Evolutionary conservation across 2,113 vertebrate species (phyloP), one percentile per base, ranked within the genome.

Genomic region (Rhinichthys klamathensis): DNA sequence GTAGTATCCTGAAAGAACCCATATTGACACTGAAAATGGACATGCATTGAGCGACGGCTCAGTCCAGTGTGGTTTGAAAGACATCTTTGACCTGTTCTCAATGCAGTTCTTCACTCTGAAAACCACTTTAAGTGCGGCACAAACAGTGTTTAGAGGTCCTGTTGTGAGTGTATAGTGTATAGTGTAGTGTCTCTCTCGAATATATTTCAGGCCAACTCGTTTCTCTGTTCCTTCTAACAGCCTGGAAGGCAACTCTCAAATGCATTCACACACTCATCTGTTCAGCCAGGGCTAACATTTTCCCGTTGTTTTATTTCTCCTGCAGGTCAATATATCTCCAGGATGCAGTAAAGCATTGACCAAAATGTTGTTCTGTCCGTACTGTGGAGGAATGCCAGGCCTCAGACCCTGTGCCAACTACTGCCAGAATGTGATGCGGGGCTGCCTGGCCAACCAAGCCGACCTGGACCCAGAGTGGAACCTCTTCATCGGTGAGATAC

Each of bases 391-490:
- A 56, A 93, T 97, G 80, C 96, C 97, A 15, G 93, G 94, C 0
- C 95, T 99, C 89, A 97, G 96, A 90, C 96, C 98, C 69, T 99
- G 98, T 89, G 95, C 94, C 90, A 98, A 96, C 94, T 99, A 99
- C 94, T 99, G 98, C 89, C 96, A 98, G 90, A 99, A 99, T 23
- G 97, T 99, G 61, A 97, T 99, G 96, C 98, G 97, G 88, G 98
- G 98, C 92, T 99, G 98, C 90, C 94, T 99, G 84, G 98, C 98
- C 18, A 99, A 99, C 92, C 98, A 99, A 91, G 98, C 98, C 0
- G 98, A 99, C 93, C 95, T 99, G 15, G 98, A 99, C 90, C 96
- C 96, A 0, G 98, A 99, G 90, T 99, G 98, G 98, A 99, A 98
- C 92, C 94, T 97, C 70, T 99, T 99, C 86, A 96, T 99, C 88